Evolutionary conservation across 2,113 vertebrate species (phyloP), one percentile per base, ranked within the genome.

Genomic region (Neofelis nebulosa): DNA sequence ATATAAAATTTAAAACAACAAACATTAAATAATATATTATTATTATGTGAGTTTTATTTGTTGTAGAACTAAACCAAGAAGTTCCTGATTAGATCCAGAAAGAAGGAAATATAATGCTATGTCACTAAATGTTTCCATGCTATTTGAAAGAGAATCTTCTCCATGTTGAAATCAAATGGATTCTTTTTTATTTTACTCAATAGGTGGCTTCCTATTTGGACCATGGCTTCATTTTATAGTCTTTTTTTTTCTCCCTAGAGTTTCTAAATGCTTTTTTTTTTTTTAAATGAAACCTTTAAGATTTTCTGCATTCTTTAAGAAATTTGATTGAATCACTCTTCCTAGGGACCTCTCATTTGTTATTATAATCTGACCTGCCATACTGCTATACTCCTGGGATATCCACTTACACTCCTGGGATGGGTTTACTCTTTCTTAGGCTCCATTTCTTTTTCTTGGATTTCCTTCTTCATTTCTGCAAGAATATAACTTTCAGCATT

Each of bases 201-300:
- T 55, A 65, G 6, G 68, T 55, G 38, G 7, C 6, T 80, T 94
- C 23, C 4, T 87, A 88, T 68, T 91, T 85, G 6, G n/a, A 45
- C 7, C 29, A 63, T 10, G 69, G 45, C 33, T 94, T 92, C 81
- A 21, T 84, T 89, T 2, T 7, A 76, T 25, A 74, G 1, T 8
- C 66, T 66, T 80, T 69, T 13, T 33, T 7, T n/a, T 38, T 4
- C 38, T 33, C 4, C 36, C 4, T 50, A 48, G 12, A 71, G 48
- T 50, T 96, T 93, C 52, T 69, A 79, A 89, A 55, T 87, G 84
- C 27, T 61, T 38, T 81, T 36, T 93, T 92, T 66, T 89, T 78
- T 23, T 8, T 38, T 38, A 38, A 38, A 36, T 80, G 21, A 12
- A 91, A 41, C 3, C 7, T 4, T 91, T 55, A 90, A 38, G 10